Percentiles rank a stretch among this genome's conserved stretches.
These are phyloP conservation scores for Scomber colias DNA, from an alignment of 2,113 vertebrate species.

Conservation along the genomic window DNA sequence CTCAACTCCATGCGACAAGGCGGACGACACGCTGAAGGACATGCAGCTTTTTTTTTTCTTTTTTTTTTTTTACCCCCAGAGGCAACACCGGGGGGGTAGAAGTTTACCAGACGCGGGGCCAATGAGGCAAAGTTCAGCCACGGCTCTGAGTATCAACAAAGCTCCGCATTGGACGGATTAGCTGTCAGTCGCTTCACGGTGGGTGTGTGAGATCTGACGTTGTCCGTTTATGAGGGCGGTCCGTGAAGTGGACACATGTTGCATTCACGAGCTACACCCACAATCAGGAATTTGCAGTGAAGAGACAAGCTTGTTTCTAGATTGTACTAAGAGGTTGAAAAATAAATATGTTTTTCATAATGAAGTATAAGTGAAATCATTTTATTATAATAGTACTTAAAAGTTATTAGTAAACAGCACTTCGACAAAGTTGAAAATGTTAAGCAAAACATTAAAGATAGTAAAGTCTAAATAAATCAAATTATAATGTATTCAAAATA, in stretches of 20 bases:
- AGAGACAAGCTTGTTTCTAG: neutral
- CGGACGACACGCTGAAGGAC: constrained; percentile 41
- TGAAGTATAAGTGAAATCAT: neutral
- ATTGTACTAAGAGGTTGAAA: neutral
- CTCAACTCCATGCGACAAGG: neutral
- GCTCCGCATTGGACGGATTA: neutral
- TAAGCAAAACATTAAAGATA: too few species aligned
- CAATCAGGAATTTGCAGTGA: neutral
- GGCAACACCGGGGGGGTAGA: neutral
- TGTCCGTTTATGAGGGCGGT: constrained; percentile 33
- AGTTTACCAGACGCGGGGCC: neutral
- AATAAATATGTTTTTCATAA: too few species aligned
- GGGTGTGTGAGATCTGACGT: constrained; percentile 28
- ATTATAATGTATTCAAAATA: too few species aligned
- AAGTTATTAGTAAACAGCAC: neutral
- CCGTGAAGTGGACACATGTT: constrained; percentile 22
- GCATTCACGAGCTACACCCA: neutral
- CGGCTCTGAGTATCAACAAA: constrained; percentile 4
- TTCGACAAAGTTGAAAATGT: too few species aligned
- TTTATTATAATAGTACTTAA: neutral
- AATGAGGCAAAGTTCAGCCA: constrained; percentile 34
- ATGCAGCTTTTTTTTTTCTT: neutral
- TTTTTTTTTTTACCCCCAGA: neutral
- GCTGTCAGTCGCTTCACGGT: neutral
- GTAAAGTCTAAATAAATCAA: too few species aligned